These are phyloP conservation scores for Hystrix cristata DNA, from an alignment of 2,113 vertebrate species.

Conservation along the genomic window DNA sequence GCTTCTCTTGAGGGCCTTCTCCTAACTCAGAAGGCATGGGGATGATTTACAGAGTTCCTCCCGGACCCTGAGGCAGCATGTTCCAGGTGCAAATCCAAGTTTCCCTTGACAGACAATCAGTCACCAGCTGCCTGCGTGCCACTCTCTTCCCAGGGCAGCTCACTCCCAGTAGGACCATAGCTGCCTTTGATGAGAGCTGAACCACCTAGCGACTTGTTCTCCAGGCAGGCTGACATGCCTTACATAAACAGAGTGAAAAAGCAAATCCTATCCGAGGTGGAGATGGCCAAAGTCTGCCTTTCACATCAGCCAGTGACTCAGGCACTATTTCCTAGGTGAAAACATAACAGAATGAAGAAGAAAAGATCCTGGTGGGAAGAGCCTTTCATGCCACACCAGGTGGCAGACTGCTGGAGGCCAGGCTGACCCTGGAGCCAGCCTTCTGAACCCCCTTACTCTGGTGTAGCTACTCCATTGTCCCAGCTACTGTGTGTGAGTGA, in stretches of 20 bases:
- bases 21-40: not conserved
- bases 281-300: not conserved
- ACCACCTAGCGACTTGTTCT: not conserved
- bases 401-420: not conserved
- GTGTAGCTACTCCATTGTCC: not conserved
- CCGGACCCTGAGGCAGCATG: not conserved
- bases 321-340: not conserved
- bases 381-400: not conserved
- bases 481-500: not conserved
- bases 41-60: not conserved
- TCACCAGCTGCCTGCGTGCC: not conserved
- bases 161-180: not conserved
- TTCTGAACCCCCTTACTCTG: not conserved
- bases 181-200: not conserved
- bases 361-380: not conserved
- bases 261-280: not conserved
- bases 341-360: not conserved
- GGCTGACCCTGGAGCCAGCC: not conserved
- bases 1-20: conserved; percentile 23
- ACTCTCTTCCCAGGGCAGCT: not conserved
- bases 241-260: not conserved
- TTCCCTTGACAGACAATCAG: not conserved
- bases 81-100: not conserved
- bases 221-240: not conserved
- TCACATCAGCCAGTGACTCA: not conserved